phyloP scores from a whole-genome alignment of 1,140 invertebrate genomes.

The Trachymyrmex cornetzi region DNA sequence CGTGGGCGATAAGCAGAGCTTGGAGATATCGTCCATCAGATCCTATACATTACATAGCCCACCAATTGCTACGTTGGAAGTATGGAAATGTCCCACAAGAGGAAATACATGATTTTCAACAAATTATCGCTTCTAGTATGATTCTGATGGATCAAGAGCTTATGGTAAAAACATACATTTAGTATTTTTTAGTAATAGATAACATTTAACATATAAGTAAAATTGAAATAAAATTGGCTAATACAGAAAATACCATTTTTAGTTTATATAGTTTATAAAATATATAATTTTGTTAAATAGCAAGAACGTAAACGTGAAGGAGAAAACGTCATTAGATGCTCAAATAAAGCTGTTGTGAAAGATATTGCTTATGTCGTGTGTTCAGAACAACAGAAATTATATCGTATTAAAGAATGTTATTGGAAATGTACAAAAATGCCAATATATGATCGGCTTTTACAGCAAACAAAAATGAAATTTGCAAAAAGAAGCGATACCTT shows the following conservation, averaged over 20 bases:
- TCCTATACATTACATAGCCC: slow-evolving; percentile 71
- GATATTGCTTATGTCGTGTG: not conserved
- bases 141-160: slow-evolving; percentile 48
- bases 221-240: not conserved
- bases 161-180: slow-evolving; percentile 44
- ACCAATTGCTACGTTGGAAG: slow-evolving; percentile 74
- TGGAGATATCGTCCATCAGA: slow-evolving; percentile 70
- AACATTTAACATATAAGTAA: not conserved
- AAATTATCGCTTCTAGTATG: slow-evolving; percentile 42
- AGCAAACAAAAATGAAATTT: not conserved
- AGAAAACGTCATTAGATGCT: slow-evolving; percentile 17
- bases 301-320: slow-evolving; percentile 9
- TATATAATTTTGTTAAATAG: slow-evolving; percentile 33
- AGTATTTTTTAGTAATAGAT: not conserved
- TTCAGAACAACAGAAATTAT: slow-evolving; percentile 31
- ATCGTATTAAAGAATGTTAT: slow-evolving; percentile 46
- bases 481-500: not conserved
- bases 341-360: slow-evolving; percentile 19
- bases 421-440: slow-evolving; percentile 43
- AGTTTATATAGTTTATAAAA: slow-evolving; percentile 4
- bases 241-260: not conserved
- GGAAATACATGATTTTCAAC: slow-evolving; percentile 40
- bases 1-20: slow-evolving; percentile 74
- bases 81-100: slow-evolving; percentile 57
- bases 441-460: not conserved